Percentiles rank a stretch among this genome's conserved stretches.
These are phyloP conservation scores for Condylura cristata DNA, from an alignment of 2,113 vertebrate species.

Conservation along the genomic window DNA sequence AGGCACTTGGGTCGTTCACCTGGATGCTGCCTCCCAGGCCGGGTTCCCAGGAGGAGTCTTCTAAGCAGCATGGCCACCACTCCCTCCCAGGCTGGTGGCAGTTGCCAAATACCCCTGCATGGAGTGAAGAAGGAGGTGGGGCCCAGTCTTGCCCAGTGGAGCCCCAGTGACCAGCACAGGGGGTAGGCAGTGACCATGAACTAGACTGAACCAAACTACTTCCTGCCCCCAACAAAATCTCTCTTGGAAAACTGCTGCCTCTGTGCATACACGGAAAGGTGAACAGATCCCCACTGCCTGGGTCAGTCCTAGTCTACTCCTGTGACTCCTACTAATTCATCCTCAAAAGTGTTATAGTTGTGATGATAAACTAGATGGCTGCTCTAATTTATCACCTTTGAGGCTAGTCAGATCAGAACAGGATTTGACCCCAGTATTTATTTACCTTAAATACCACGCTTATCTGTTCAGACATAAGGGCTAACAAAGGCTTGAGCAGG, in stretches of 20 bases:
- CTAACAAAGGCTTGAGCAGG: neutral
- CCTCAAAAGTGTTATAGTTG: neutral
- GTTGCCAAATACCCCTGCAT: neutral
- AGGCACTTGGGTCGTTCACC: neutral
- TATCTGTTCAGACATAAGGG: neutral
- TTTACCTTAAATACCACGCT: neutral
- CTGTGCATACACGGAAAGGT: neutral
- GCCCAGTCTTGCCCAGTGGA: neutral
- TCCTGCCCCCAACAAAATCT: neutral
- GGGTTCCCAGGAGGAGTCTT: neutral
- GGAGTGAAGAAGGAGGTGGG: neutral
- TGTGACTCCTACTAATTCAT: neutral
- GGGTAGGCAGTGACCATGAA: neutral
- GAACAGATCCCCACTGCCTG: neutral
- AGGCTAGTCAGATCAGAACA: neutral
- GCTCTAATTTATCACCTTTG: neutral
- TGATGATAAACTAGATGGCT: neutral
- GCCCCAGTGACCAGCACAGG: neutral
- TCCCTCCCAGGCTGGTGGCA: neutral
- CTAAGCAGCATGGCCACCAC: neutral
- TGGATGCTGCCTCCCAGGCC: accelerated
- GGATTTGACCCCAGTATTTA: neutral
- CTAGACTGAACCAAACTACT: neutral
- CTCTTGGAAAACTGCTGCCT: neutral
- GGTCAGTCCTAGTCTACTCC: neutral